Percentiles rank a stretch among this genome's conserved stretches.
phyloP scores from a whole-genome alignment of 2,888 invertebrate species.

The Seladonia tumulorum region DNA sequence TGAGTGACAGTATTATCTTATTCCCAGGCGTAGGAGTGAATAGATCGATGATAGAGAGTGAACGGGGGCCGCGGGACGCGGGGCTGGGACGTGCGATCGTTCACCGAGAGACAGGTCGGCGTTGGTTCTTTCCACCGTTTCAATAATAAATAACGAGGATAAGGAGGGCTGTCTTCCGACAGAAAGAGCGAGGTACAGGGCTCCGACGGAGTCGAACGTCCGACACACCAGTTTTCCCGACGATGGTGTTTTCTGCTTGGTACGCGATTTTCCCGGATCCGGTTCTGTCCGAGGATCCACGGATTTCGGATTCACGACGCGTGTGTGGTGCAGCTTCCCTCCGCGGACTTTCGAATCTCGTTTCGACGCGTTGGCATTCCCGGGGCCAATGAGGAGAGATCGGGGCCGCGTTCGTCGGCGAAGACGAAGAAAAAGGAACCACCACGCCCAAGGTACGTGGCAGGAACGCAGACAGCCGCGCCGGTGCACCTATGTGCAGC shows the following conservation, averaged over 20 bases:
- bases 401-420: slow-evolving; percentile 66
- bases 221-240: not conserved
- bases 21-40: slow-evolving; percentile 31
- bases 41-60: slow-evolving; percentile 32
- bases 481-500: slow-evolving; percentile 12
- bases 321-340: slow-evolving; percentile 65
- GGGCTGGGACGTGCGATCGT: slow-evolving; percentile 34
- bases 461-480: slow-evolving; percentile 72
- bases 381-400: slow-evolving; percentile 76
- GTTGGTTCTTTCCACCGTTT: slow-evolving; percentile 20
- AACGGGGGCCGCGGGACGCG: not conserved
- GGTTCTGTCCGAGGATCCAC: not conserved
- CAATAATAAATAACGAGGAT: slow-evolving; percentile 43
- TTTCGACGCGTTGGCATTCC: slow-evolving; percentile 75
- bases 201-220: not conserved
- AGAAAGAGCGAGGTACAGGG: not conserved
- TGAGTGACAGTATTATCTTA: slow-evolving; percentile 51
- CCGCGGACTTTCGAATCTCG: slow-evolving; percentile 75
- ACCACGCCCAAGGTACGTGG: slow-evolving; percentile 81
- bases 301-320: slow-evolving; percentile 70
- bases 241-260: no score
- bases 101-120: slow-evolving; percentile 28
- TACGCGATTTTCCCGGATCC: not conserved
- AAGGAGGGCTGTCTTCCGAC: slow-evolving; percentile 8
- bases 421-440: slow-evolving; percentile 76